Evolutionary conservation across 1,140 invertebrate species (phyloP).

Genomic region (Drosophila pachea): DNA sequence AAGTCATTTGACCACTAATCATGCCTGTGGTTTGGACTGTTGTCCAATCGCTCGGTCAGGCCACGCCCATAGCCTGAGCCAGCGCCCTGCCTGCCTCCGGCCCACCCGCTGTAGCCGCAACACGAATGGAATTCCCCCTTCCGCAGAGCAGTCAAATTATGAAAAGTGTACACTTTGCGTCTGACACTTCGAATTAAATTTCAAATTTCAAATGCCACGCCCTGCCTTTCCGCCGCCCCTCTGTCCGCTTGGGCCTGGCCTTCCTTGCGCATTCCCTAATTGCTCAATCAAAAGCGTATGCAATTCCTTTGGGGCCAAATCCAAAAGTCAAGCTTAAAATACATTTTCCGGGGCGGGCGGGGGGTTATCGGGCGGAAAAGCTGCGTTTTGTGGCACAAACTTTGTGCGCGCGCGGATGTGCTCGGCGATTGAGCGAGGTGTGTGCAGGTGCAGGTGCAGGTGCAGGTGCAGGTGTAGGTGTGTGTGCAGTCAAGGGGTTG

Average conservation of each 20-base stretch:
- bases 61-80: background rate
- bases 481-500: background rate
- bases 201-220: slow-evolving; percentile 50
- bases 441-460: slow-evolving; percentile 7
- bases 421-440: slow-evolving; percentile 57
- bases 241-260: background rate
- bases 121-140: slow-evolving; percentile 43
- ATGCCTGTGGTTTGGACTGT: slow-evolving; percentile 53
- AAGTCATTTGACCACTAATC: slow-evolving; percentile 73
- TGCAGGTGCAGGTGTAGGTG: slow-evolving; percentile 9
- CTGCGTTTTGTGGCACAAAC: slow-evolving; percentile 58
- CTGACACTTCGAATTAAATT: slow-evolving; percentile 73
- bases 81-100: background rate
- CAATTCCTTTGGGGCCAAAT: slow-evolving; percentile 68
- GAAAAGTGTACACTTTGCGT: slow-evolving; percentile 68
- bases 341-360: slow-evolving; percentile 31
- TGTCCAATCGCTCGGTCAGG: slow-evolving; percentile 32
- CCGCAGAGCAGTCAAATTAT: slow-evolving; percentile 66
- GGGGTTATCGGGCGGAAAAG: slow-evolving; percentile 23
- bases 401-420: slow-evolving; percentile 59
- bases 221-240: background rate
- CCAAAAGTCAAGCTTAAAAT: slow-evolving; percentile 53
- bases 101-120: background rate
- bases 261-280: slow-evolving; percentile 55
- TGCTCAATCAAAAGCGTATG: slow-evolving; percentile 75